Percentiles rank a stretch among this genome's conserved stretches.
These are phyloP conservation scores for Nipponia nippon DNA, from an alignment of 2,113 vertebrate species.

Conservation along the genomic window DNA sequence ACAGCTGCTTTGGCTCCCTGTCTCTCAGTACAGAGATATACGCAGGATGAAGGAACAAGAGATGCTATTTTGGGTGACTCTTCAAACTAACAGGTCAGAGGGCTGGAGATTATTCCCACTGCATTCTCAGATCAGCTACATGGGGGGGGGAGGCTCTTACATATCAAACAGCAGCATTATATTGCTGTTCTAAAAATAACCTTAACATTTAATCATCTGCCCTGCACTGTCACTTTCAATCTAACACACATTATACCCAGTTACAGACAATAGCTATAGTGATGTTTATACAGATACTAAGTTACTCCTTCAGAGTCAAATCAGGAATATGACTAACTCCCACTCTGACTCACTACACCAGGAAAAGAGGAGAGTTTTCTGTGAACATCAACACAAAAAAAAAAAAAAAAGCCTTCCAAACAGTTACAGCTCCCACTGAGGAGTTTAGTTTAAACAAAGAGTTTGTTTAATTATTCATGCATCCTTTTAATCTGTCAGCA, in stretches of 20 bases:
- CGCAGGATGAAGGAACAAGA: neutral
- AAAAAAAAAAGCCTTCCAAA: neutral
- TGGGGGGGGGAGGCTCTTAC: neutral
- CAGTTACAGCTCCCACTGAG: neutral
- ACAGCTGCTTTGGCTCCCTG: slow-evolving; percentile 30
- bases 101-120: neutral
- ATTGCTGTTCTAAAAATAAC: slow-evolving; percentile 25
- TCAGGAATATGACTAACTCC: neutral
- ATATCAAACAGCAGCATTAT: neutral
- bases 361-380: neutral
- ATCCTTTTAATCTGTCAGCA: neutral
- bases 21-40: neutral
- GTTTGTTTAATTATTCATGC: slow-evolving; percentile 2
- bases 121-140: neutral
- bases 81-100: slow-evolving; percentile 10
- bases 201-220: neutral
- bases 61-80: slow-evolving; percentile 21
- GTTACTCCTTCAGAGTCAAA: neutral
- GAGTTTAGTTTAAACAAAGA: neutral
- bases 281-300: neutral
- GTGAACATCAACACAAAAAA: neutral
- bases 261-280: neutral
- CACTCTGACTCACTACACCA: neutral
- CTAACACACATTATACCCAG: neutral
- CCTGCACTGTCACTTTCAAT: neutral